Evolutionary conservation across 1,140 invertebrate genomes (phyloP).

Genomic region (Nephila pilipes): DNA sequence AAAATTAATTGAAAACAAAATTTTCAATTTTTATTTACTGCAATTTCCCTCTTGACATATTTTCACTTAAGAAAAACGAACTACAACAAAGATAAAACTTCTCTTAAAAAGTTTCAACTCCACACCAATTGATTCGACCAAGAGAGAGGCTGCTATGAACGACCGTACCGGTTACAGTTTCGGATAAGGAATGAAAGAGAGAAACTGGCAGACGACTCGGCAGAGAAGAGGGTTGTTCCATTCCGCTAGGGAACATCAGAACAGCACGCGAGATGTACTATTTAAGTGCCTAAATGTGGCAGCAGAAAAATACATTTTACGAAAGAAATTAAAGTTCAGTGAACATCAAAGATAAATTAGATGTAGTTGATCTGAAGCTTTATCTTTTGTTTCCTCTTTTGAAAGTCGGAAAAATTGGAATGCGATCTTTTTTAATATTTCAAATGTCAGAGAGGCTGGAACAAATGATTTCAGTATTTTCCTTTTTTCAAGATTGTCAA

Average conservation of each 20-base stretch:
- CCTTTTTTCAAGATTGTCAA: neutral
- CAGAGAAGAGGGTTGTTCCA: constrained; percentile 29
- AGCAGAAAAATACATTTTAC: constrained; percentile 20
- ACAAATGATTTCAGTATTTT: neutral
- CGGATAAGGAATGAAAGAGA: constrained; percentile 22
- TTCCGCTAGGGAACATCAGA: constrained; percentile 15
- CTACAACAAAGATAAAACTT: neutral
- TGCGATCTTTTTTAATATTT: neutral
- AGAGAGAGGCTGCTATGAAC: neutral
- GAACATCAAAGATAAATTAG: constrained; percentile 43
- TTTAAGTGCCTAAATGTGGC: constrained; percentile 3
- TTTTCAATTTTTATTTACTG: no score
- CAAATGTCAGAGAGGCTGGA: neutral
- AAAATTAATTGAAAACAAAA: no score
- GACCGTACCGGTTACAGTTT: constrained; percentile 34
- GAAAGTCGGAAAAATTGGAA: neutral
- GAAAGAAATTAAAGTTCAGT: constrained; percentile 27
- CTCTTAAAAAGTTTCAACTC: neutral
- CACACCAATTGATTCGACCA: neutral
- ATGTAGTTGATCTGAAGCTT: neutral
- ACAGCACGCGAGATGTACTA: neutral
- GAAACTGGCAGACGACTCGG: constrained; percentile 51
- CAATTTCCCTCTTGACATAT: no score
- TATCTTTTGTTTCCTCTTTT: neutral
- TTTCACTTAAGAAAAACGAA: no score